These are phyloP conservation scores for Trachelipus rathkii DNA, from an alignment of 1,140 invertebrate species.

Conservation along the genomic window DNA sequence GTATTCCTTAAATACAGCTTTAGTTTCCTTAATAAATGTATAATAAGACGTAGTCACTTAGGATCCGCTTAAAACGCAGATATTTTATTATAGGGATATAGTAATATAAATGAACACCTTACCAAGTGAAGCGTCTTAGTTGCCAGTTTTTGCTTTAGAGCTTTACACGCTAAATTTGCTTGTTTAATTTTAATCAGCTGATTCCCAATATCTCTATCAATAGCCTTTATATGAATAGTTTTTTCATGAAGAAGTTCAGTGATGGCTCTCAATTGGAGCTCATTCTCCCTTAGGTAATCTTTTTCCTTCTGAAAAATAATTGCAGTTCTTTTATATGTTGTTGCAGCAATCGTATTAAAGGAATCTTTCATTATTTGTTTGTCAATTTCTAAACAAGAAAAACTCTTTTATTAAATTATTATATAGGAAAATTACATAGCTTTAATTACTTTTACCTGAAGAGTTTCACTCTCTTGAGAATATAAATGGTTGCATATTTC, in stretches of 20 bases:
- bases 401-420: too few relatives aligned
- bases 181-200: conserved; percentile 23
- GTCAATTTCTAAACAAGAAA: too few relatives aligned
- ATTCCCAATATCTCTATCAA: conserved; percentile 20
- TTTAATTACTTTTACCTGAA: neutral
- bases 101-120: neutral
- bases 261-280: conserved; percentile 10
- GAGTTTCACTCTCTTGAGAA: neutral
- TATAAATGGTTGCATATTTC: neutral
- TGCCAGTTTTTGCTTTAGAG: neutral
- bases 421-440: too few relatives aligned
- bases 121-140: neutral
- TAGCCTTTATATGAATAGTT: conserved; percentile 1
- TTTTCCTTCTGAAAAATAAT: neutral
- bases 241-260: conserved; percentile 21
- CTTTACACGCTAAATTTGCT: neutral
- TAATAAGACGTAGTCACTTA: neutral
- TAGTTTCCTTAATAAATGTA: neutral
- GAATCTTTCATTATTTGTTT: too few relatives aligned
- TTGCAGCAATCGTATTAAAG: too few relatives aligned
- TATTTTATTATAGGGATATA: too few relatives aligned
- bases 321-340: too few relatives aligned
- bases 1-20: neutral
- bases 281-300: conserved; percentile 11
- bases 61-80: neutral